These are phyloP conservation scores for Leptinotarsa tumamoca DNA, from an alignment of 2,888 invertebrate species.

Conservation along the genomic window DNA sequence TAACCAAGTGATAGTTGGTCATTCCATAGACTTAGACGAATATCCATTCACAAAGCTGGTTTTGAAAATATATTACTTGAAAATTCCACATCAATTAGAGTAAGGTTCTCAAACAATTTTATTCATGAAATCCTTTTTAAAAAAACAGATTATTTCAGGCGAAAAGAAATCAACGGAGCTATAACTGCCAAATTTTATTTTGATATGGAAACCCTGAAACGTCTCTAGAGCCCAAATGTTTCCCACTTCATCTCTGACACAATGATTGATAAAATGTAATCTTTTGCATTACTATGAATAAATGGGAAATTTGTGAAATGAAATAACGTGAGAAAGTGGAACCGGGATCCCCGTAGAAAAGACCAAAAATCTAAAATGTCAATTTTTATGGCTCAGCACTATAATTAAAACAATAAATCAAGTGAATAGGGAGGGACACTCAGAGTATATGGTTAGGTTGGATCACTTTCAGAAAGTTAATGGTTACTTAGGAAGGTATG, in stretches of 20 bases:
- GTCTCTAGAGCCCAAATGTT: too few relatives aligned
- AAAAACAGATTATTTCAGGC: neutral
- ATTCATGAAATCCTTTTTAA: too few relatives aligned
- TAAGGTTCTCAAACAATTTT: too few relatives aligned
- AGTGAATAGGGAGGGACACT: neutral
- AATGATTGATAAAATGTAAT: neutral
- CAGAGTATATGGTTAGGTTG: constrained; percentile 9
- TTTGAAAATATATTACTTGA: too few relatives aligned
- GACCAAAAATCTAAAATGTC: constrained; percentile 25
- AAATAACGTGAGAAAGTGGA: neutral
- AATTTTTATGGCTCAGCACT: constrained; percentile 34
- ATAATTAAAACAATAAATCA: constrained; percentile 40
- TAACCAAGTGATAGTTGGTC: too few relatives aligned
- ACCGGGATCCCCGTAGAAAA: neutral
- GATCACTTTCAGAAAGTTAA: constrained; percentile 1
- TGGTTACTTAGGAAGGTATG: constrained; percentile 11
- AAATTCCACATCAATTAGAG: too few relatives aligned
- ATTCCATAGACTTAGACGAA: too few relatives aligned
- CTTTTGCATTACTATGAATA: neutral
- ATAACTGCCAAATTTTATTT: neutral
- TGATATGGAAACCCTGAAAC: neutral
- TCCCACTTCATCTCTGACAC: neutral
- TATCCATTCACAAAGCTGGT: too few relatives aligned
- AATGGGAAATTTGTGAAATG: neutral
- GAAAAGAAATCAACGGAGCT: neutral